Base-by-base conservation (phyloP, 35 echinoderm and acorn worm genomes). In the Ophiothrix spiculata region DNA sequence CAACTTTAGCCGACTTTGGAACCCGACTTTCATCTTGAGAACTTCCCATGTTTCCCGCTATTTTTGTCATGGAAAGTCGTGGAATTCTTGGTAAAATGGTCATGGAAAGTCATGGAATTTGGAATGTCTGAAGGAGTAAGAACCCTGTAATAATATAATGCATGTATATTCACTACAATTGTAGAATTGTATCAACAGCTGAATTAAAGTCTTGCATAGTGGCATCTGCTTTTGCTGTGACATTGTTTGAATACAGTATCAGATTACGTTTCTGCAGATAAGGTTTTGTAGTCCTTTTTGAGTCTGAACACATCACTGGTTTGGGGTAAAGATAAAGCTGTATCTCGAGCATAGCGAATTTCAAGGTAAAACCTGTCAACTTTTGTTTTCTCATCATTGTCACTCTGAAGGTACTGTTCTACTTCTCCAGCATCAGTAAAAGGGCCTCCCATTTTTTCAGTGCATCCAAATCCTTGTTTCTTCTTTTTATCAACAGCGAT, bases 331-430 rank as follows among this genome's bases (percentile, higher is more conserved):
- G 78, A 80, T 40, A 80, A 42, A 31, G 78, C 78, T 40, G 78
- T 80, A 32, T 80, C 78, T 80, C 78, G 1, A 31, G 78, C 78
- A 80, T 80, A 39, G 37, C 78, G 78, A 80, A 80, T 38, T 42
- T 80, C 78, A 80, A 80, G 78, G 8, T 80, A 80, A 31, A 80
- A 80, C 38, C 78, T 16, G 11, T 10, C 76, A 78, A 42, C 37
- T 42, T 80, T 80, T 1, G 76, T 78, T 32, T 80, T 37, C 25
- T 80, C 78, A 80, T 80, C 37, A n/a, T 4, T 0, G 32, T 39
- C 37, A n/a, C 37, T 31, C 21, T 31, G 35, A 39, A 19, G 37
- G 34, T 42, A 80, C 41, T n/a, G n/a, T 1, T 80, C 23, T 38
- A 40, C 78, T 40, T 80, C 78, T 31, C 1, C 78, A 28, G 78